Evolutionary conservation across 2,797 vertebrate species (phyloP), one percentile per base, ranked within the genome.

Genomic region (Ctenosaura bakeri): DNA sequence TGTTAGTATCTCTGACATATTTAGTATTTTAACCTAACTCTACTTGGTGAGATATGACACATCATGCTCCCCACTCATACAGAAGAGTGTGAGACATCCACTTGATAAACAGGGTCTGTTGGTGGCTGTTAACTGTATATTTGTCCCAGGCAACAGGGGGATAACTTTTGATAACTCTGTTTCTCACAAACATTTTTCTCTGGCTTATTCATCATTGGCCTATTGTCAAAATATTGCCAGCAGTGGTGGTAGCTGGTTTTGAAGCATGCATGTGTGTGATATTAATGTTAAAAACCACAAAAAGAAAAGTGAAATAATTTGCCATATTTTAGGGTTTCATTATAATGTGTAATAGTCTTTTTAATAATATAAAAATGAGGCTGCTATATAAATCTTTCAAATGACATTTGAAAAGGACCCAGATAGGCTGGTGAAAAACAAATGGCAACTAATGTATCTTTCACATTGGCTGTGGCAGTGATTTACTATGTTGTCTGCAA

Each of bases 401-500:
- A 96, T 91, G 94, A 92, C 92, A 95, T 95, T 91, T 96, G 93
- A 96, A 96, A 96, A 95, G 88, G 93, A 92, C 92, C 88, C 77
- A 93, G 92, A 94, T 93, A 94, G 83, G 83, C 89, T 96, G 92
- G 95, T 96, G 93, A 95, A 95, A 96, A 97, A 94, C 89, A 97
- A 97, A 97, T 90, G 95, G 90, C 95, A 95, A 94, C 92, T 95
- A 96, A 97, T 95, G 93, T 92, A 96, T 97, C 97, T 96, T 96
- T 97, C 93, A 96, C 85, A 38, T 94, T 96, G 95, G 89, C 92
- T 89, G 54, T 96, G 97, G 93, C 96, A 97, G 91, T 97, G 97
- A 98, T 97, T 95, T 97, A 98, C 96, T 94, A n/a, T 92, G 93
- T 95, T 97, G 96, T 97, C 97, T 96, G 88, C 85, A 81, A 96